Percentiles rank a stretch among this genome's conserved stretches.
Evolutionary conservation across 2,888 invertebrate genomes (phyloP).

Genomic region (Ophion slaviceki): DNA sequence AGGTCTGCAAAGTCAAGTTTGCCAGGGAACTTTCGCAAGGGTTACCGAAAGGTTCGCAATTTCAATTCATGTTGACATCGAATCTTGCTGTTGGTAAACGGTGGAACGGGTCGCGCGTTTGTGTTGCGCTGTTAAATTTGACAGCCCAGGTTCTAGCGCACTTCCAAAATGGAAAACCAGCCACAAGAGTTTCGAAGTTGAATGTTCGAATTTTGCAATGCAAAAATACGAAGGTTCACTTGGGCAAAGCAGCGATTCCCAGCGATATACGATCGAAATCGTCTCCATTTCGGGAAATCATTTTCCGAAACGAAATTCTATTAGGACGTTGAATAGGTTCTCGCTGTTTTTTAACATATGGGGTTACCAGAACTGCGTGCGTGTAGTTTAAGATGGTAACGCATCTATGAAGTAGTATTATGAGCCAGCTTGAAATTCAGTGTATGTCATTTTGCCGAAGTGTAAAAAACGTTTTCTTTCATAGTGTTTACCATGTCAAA

Average conservation of each 20-base stretch:
- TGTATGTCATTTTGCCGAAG: too few relatives aligned
- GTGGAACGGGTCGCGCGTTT: not conserved
- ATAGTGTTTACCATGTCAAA: too few relatives aligned
- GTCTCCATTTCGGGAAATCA: not conserved
- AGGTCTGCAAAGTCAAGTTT: not conserved
- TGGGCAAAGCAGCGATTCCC: not conserved
- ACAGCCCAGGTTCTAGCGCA: too few relatives aligned
- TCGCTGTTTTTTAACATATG: too few relatives aligned
- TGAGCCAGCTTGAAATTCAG: too few relatives aligned
- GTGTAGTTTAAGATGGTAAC: too few relatives aligned
- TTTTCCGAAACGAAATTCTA: not conserved
- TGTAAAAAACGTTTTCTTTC: too few relatives aligned
- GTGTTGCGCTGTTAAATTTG: too few relatives aligned
- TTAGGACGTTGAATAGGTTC: too few relatives aligned
- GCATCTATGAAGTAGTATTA: too few relatives aligned
- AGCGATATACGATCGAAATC: not conserved
- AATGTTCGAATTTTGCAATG: not conserved
- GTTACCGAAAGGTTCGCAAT: not conserved
- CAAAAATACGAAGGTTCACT: not conserved
- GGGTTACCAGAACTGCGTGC: too few relatives aligned
- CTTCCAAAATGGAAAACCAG: not conserved
- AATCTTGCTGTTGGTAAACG: not conserved
- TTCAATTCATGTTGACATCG: not conserved
- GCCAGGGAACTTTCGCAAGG: not conserved
- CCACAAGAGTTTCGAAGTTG: not conserved